Evolutionary conservation across 2,888 invertebrate species (phyloP).

Genomic region (Sarcophaga variegata): DNA sequence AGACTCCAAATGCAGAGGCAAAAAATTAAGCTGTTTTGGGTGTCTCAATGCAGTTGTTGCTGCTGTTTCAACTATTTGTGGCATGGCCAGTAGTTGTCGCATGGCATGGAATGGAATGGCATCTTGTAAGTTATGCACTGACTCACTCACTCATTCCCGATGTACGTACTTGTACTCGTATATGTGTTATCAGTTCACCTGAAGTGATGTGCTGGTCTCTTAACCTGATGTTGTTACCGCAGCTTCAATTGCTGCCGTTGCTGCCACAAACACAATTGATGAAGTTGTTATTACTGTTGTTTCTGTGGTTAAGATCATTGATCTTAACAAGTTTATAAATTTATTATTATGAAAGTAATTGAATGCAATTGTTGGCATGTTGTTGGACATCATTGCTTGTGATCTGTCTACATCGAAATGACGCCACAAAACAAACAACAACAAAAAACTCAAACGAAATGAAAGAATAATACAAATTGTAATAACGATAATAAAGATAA

Average conservation of each 20-base stretch:
- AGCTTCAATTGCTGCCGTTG: constrained; percentile 45
- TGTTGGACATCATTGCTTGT: constrained; percentile 52
- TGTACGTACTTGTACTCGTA: constrained; percentile 1
- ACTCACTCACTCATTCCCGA: constrained; percentile 20
- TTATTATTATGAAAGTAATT: constrained; percentile 70
- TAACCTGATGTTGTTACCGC: constrained; percentile 23
- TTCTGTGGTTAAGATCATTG: constrained; percentile 67
- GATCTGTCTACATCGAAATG: background rate
- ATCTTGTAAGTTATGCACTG: constrained; percentile 62
- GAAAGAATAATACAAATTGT: constrained; percentile 1
- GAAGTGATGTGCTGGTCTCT: constrained; percentile 63
- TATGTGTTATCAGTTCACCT: constrained; percentile 63
- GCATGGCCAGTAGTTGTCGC: constrained; percentile 67
- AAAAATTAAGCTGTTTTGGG: constrained; percentile 65
- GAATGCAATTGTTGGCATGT: constrained; percentile 65
- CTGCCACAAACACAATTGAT: constrained; percentile 51
- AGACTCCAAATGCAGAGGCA: background rate
- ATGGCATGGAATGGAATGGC: constrained; percentile 64
- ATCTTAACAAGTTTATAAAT: constrained; percentile 67
- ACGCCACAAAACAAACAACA: background rate
- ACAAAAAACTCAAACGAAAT: background rate
- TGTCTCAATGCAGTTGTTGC: constrained; percentile 43
- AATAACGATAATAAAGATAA: constrained; percentile 38
- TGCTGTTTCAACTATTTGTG: constrained; percentile 36
- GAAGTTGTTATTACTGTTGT: constrained; percentile 67